Conservation (phyloP, 2,797 vertebrate species). For the Spheniscus humboldti region DNA sequence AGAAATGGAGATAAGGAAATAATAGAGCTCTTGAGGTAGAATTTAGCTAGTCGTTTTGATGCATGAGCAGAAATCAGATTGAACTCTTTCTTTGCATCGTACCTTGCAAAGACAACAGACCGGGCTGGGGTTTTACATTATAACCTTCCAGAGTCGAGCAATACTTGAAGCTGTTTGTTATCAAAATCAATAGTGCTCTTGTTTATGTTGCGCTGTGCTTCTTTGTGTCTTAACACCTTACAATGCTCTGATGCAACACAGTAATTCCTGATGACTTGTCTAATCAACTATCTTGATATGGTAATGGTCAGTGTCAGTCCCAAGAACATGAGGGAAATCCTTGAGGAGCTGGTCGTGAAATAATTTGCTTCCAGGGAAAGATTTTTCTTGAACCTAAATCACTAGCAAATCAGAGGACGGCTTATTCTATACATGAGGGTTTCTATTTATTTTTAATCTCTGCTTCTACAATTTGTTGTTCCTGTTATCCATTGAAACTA, state of each 20-base stretch:
- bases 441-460: neutral
- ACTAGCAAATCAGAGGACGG: neutral
- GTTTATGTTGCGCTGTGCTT: neutral
- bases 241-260: neutral
- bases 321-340: neutral
- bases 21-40: neutral
- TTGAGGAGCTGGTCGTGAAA: neutral
- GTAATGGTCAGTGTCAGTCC: neutral
- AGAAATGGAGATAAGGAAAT: neutral
- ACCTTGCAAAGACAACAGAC: neutral
- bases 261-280: neutral
- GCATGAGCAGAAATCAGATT: neutral
- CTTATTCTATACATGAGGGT: neutral
- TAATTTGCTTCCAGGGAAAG: neutral
- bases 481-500: neutral
- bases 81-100: neutral
- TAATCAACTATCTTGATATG: neutral
- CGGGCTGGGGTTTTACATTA: neutral
- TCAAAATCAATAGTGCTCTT: neutral
- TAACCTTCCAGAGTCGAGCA: neutral
- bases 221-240: neutral
- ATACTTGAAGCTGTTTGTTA: neutral
- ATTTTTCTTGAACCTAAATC: neutral
- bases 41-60: neutral
- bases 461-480: neutral